Base-by-base conservation (phyloP, 1,140 invertebrate genomes). In the Caerostris extrusa region DNA sequence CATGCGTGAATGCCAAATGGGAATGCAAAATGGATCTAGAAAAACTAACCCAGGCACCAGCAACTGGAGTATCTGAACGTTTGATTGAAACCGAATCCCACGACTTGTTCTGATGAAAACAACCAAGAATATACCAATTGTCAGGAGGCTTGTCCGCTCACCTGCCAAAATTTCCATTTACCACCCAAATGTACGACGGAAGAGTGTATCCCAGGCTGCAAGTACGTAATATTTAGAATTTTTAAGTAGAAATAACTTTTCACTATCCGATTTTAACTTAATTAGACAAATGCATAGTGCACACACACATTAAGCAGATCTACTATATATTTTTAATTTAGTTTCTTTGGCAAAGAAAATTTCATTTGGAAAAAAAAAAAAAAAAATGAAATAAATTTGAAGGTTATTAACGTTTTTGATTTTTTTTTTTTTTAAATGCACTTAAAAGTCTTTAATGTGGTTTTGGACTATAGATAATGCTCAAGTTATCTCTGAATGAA, bases 91-190 rank as follows among this genome's bases (percentile, higher is more conserved):
- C 14, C 12, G 57, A 34, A 55, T 57, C 10, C 56, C 10, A n/a
- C 10, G 6, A 17, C 64, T 19, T 93, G 92, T 50, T 53, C 14
- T 4, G 64, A 58, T 12, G 92, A 93, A 17, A 64, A 82, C 4
- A 82, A 94, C 58, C 77, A 90, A 69, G 97, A 97, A 95, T 98
- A 98, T 94, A 97, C 98, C 3, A 95, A 95, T 56, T 99, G 98
- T 95, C 97, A 97, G 94, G 97, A 97, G 0, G 96, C 96, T 0
- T 97, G 98, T 95, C 98, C 97, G 0, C 95, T 97, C 57, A 98
- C 98, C 0, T 99, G 98, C 96, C 94, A 97, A 96, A 98, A 98
- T 95, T 98, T 98, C 97, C 97, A 98, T 94, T 96, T 97, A 94
- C 96, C 90, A 67, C 96, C 91, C 82, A 95, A 94, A 95, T 96